A percentile compares a stretch with the other conserved stretches of the same genome.
These are phyloP conservation scores for Stictonetta naevosa DNA, from an alignment of 2,113 vertebrate genomes.

Conservation along the genomic window DNA sequence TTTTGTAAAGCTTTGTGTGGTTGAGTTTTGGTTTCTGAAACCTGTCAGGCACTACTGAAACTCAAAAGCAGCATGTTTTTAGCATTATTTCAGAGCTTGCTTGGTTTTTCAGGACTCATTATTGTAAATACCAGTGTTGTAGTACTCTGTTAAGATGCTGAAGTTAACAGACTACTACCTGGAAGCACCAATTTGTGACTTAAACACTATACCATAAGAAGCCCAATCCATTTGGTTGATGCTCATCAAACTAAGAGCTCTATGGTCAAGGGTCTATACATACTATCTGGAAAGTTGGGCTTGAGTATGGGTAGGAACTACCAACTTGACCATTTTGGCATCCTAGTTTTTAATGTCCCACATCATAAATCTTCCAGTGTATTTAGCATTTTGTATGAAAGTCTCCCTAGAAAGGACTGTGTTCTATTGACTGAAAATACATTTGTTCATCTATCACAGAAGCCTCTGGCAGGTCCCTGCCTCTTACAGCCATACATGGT, in stretches of 20 bases:
- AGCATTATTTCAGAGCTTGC: neutral
- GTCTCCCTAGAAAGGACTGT: neutral
- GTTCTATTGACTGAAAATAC: neutral
- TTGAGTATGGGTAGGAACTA: neutral
- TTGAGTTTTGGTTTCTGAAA: conserved; percentile 47
- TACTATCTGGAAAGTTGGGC: neutral
- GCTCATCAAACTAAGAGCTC: neutral
- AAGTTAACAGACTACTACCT: neutral
- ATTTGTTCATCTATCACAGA: neutral
- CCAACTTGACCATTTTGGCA: neutral
- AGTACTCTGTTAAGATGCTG: neutral
- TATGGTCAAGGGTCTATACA: neutral
- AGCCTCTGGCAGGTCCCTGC: neutral
- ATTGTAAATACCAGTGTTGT: neutral
- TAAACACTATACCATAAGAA: neutral
- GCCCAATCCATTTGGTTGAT: neutral
- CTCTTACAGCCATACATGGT: neutral
- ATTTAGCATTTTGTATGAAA: neutral
- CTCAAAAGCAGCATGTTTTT: neutral
- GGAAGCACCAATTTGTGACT: neutral
- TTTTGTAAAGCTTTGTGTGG: conserved; percentile 28
- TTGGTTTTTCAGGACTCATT: neutral
- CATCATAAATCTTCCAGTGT: neutral
- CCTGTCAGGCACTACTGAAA: neutral
- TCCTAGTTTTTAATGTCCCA: neutral